Evolutionary conservation across 92 coral and sea anemone species (phyloP).

Genomic region (Meandrina meandrites): DNA sequence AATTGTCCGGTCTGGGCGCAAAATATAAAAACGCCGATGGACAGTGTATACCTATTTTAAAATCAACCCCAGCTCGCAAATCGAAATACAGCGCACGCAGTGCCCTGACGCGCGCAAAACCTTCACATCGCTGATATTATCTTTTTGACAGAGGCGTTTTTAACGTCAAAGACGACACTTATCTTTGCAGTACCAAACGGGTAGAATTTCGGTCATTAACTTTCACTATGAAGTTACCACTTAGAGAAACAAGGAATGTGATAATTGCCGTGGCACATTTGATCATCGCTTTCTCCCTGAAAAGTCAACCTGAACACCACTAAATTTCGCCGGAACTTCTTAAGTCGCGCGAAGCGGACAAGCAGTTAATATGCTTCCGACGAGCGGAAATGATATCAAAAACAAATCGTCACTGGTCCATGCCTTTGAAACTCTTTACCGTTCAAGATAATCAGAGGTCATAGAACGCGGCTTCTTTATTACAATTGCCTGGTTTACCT

Average conservation of each 20-base stretch:
- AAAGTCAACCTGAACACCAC: neutral
- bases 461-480: neutral
- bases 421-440: neutral
- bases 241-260: constrained; percentile 8
- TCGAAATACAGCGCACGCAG: neutral
- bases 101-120: neutral
- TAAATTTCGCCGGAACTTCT: constrained; percentile 25
- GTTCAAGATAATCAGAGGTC: neutral
- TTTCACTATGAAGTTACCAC: neutral
- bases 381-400: neutral
- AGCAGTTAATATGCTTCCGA: constrained; percentile 1
- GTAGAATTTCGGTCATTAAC: neutral
- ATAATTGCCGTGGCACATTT: constrained; percentile 14
- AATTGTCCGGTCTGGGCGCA: neutral
- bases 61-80: neutral
- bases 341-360: neutral
- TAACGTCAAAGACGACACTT: neutral
- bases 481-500: constrained; percentile 22
- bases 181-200: neutral
- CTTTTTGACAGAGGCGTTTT: neutral
- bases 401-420: neutral
- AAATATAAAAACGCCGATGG: neutral
- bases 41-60: neutral
- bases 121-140: neutral
- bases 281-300: neutral